These are phyloP conservation scores for Lepidotrigona ventralis DNA, from an alignment of 1,140 invertebrate species.

Conservation along the genomic window DNA sequence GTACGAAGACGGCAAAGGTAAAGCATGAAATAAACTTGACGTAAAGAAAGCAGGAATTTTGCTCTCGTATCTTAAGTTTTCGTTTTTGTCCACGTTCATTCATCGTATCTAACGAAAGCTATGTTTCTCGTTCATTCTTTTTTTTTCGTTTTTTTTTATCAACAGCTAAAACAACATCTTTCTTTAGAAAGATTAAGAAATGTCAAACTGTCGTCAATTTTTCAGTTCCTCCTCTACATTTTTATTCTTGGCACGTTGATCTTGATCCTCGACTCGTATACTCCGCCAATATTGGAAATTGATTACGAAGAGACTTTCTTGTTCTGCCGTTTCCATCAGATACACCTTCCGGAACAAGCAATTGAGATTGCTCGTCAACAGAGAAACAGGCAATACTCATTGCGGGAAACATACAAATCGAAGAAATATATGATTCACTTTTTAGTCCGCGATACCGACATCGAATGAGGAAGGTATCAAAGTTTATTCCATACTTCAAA, in stretches of 20 bases:
- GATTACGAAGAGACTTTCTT: background rate
- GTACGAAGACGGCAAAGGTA: slow-evolving; percentile 16
- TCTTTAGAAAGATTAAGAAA: too few relatives aligned
- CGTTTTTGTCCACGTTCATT: slow-evolving; percentile 62
- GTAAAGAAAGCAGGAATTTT: slow-evolving; percentile 4
- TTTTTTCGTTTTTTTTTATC: too few relatives aligned
- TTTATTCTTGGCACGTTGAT: slow-evolving; percentile 54
- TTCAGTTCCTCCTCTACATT: slow-evolving; percentile 55
- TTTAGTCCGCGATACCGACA: slow-evolving; percentile 7
- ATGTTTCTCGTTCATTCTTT: too few relatives aligned
- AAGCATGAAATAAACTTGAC: background rate
- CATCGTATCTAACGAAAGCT: background rate
- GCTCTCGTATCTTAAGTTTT: slow-evolving; percentile 25
- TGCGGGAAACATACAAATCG: background rate
- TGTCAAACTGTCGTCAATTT: slow-evolving; percentile 28
- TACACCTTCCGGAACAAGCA: slow-evolving; percentile 51
- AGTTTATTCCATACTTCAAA: background rate
- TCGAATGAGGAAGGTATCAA: background rate
- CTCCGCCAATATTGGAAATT: background rate
- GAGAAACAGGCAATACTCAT: background rate
- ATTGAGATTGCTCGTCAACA: slow-evolving; percentile 19
- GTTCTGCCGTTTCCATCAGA: slow-evolving; percentile 45
- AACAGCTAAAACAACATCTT: too few relatives aligned
- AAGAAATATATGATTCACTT: slow-evolving; percentile 49
- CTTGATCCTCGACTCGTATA: slow-evolving; percentile 50